Evolutionary conservation across 2,888 invertebrate genomes (phyloP).

Genomic region (Aphidius colemani): DNA sequence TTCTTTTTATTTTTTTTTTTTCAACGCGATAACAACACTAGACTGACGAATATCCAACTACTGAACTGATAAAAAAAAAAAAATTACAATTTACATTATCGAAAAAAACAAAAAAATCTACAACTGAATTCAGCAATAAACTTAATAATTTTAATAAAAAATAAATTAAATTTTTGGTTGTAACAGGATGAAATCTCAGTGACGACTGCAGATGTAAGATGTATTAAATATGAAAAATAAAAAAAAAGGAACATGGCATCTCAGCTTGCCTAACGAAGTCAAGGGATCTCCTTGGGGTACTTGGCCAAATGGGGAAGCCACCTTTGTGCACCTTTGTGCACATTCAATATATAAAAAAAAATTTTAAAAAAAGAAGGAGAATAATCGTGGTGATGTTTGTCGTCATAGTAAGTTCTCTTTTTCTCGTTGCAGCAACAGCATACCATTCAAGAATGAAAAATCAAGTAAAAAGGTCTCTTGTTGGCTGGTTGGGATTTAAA

Average conservation of each 20-base stretch:
- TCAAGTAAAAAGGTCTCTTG: too few species aligned
- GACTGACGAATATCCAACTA: too few species aligned
- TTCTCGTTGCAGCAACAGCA: conserved; percentile 1
- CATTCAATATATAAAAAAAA: conserved; percentile 1
- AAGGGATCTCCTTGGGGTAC: conserved; percentile 48
- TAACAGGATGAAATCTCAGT: conserved; percentile 46
- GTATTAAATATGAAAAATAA: not conserved
- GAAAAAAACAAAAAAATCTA: not conserved
- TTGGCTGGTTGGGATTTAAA: too few species aligned
- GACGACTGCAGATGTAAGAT: conserved; percentile 52
- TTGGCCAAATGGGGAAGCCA: conserved; percentile 26
- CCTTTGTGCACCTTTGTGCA: conserved; percentile 39
- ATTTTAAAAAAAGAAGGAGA: conserved; percentile 3
- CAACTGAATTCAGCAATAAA: not conserved
- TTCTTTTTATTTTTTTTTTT: too few species aligned
- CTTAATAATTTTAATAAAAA: too few species aligned
- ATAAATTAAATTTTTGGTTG: too few species aligned
- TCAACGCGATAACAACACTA: too few species aligned
- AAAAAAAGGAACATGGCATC: conserved; percentile 19
- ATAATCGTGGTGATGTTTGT: conserved; percentile 11
- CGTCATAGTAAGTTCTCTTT: conserved; percentile 5
- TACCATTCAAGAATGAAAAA: not conserved
- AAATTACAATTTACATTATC: too few species aligned
- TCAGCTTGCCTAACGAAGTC: conserved; percentile 47
- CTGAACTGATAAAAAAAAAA: too few species aligned